Conservation (phyloP, 2,888 invertebrate species). For the Meliscaeva auricollis region DNA sequence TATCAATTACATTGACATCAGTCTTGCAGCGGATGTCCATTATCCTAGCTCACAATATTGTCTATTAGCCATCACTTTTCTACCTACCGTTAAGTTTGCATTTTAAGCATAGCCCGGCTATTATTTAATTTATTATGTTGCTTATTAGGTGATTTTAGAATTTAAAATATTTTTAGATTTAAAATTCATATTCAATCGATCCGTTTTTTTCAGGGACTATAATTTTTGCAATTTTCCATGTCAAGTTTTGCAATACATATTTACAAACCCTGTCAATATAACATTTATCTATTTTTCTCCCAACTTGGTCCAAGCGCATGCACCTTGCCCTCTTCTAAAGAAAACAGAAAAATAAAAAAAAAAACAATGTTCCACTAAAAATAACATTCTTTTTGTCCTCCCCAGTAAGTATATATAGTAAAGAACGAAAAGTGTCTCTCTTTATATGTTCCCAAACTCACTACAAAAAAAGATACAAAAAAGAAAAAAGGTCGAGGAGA, state of each 20-base stretch:
- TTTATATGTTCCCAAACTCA: not conserved
- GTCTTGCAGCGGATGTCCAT: too few species aligned
- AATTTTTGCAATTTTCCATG: not conserved
- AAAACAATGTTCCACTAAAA: slow-evolving; percentile 24
- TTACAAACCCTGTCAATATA: not conserved
- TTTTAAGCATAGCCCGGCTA: too few species aligned
- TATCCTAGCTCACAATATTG: too few species aligned
- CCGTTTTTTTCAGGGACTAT: too few species aligned
- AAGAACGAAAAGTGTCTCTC: slow-evolving; percentile 28
- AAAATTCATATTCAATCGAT: too few species aligned
- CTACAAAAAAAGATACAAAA: slow-evolving; percentile 44
- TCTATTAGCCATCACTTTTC: too few species aligned
- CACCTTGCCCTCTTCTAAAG: slow-evolving; percentile 48
- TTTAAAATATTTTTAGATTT: too few species aligned
- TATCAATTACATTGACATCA: too few species aligned
- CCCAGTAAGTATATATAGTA: slow-evolving; percentile 50
- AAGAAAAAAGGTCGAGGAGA: slow-evolving; percentile 25
- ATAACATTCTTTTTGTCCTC: slow-evolving; percentile 41
- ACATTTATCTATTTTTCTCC: slow-evolving; percentile 14
- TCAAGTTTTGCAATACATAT: not conserved
- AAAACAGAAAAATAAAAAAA: slow-evolving; percentile 3
- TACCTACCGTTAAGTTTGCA: too few species aligned
- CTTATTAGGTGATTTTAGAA: too few species aligned
- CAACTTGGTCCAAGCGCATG: slow-evolving; percentile 57
- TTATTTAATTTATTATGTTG: too few species aligned